Evolutionary conservation across 2,888 invertebrate genomes (phyloP).

Genomic region (Hylaea fasciaria): DNA sequence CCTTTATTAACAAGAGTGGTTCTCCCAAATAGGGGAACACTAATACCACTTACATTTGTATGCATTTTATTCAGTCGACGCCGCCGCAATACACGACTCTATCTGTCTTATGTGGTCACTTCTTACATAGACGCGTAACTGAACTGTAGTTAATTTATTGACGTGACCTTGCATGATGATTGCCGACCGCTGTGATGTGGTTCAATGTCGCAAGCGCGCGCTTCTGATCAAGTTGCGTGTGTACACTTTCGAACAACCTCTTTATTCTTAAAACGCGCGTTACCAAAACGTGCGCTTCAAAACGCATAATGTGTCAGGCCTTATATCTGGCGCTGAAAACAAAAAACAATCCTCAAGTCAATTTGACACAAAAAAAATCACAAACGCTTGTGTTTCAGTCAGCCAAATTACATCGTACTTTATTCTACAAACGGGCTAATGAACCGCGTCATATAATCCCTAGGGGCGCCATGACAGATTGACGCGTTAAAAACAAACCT

Average conservation of each 20-base stretch:
- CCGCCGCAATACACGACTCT: slow-evolving; percentile 46
- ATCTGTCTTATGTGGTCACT: slow-evolving; percentile 38
- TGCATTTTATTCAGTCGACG: slow-evolving; percentile 49
- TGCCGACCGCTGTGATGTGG: too few species aligned
- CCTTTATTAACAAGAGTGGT: slow-evolving; percentile 44
- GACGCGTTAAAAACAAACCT: slow-evolving; percentile 18
- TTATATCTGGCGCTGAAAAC: too few species aligned
- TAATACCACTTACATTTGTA: slow-evolving; percentile 42
- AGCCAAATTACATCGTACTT: slow-evolving; percentile 11
- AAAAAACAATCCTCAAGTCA: background rate
- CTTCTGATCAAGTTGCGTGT: too few species aligned
- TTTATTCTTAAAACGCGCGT: too few species aligned
- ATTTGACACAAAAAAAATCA: background rate
- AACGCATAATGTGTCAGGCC: too few species aligned
- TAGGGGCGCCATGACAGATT: slow-evolving; percentile 21
- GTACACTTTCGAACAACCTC: too few species aligned
- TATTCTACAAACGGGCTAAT: slow-evolving; percentile 19
- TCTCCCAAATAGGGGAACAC: slow-evolving; percentile 41
- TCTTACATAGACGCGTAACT: slow-evolving; percentile 17
- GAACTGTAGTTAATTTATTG: too few species aligned
- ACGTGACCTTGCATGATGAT: too few species aligned
- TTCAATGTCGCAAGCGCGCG: too few species aligned
- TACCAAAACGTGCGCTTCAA: too few species aligned
- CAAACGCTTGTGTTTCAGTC: too few species aligned
- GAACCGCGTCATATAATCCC: slow-evolving; percentile 15